A percentile compares a stretch with the other conserved stretches of the same genome.
phyloP scores from a whole-genome alignment of 2,888 invertebrate genomes.

The Heteromyza rotundicornis region DNA sequence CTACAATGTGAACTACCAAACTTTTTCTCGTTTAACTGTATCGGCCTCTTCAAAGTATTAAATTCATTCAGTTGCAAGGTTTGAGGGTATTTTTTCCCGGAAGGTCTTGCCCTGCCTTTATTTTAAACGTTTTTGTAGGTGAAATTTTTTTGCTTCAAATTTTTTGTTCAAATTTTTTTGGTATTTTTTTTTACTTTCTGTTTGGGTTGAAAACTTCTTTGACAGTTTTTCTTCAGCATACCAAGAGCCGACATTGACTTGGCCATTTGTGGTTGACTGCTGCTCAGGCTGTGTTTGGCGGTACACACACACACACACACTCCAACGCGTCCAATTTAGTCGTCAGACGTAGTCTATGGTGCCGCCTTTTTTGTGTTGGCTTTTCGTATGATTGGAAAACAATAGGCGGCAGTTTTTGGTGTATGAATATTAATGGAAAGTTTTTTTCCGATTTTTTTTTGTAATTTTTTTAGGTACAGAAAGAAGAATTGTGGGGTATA shows the following conservation, averaged over 20 bases:
- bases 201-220: neutral
- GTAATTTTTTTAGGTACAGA: neutral
- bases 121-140: neutral
- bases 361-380: slow-evolving; percentile 23
- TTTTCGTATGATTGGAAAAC: slow-evolving; percentile 24
- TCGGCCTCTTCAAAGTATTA: no score
- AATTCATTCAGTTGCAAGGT: neutral
- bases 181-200: neutral
- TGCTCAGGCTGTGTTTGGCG: neutral
- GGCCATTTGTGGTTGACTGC: slow-evolving; percentile 1
- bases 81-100: neutral
- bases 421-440: neutral
- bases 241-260: neutral
- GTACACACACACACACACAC: no score
- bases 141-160: neutral
- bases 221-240: neutral
- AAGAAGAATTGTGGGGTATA: no score
- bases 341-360: slow-evolving; percentile 10
- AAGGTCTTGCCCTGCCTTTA: neutral
- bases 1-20: no score
- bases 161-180: neutral
- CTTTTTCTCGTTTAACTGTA: no score
- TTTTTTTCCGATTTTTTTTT: neutral
- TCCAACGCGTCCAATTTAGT: no score
- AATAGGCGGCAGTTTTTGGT: slow-evolving; percentile 4